These are phyloP conservation scores for Netta rufina DNA, from an alignment of 2,797 vertebrate species.

Conservation along the genomic window DNA sequence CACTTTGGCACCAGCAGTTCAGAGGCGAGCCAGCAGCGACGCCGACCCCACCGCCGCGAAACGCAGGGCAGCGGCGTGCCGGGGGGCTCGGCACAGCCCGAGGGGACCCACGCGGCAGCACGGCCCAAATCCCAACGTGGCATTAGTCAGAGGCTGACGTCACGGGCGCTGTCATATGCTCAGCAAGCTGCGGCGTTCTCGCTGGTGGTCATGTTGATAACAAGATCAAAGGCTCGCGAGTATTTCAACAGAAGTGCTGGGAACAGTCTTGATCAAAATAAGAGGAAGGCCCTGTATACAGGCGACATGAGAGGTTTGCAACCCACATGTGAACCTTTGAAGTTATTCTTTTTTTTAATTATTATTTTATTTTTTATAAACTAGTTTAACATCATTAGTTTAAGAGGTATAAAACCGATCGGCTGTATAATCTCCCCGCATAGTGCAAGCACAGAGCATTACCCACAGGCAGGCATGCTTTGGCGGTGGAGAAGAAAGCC, in stretches of 20 bases:
- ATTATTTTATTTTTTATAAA: neutral
- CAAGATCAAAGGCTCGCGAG: constrained; percentile 67
- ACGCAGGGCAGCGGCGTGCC: fast-evolving
- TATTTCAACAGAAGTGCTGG: constrained; percentile 63
- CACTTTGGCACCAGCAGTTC: neutral
- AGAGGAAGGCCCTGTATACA: constrained; percentile 72
- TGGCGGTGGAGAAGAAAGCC: neutral
- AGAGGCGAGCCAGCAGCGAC: fast-evolving
- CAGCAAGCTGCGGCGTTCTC: neutral
- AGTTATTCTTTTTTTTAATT: constrained; percentile 14
- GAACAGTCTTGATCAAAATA: constrained; percentile 74
- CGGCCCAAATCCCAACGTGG: neutral
- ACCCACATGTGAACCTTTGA: constrained; percentile 72
- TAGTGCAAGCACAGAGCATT: neutral
- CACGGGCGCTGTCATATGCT: constrained; percentile 12
- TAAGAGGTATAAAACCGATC: constrained; percentile 16
- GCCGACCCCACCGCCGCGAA: fast-evolving
- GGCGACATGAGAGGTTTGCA: constrained; percentile 71
- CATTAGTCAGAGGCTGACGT: constrained; percentile 1
- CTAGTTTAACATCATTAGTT: constrained; percentile 63
- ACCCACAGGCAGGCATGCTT: neutral
- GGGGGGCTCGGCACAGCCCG: fast-evolving
- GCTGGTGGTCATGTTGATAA: constrained; percentile 68
- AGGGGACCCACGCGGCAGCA: neutral
- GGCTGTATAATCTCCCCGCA: neutral